These are phyloP conservation scores for Ailurus styani DNA, from an alignment of 2,113 vertebrate species.

Conservation along the genomic window DNA sequence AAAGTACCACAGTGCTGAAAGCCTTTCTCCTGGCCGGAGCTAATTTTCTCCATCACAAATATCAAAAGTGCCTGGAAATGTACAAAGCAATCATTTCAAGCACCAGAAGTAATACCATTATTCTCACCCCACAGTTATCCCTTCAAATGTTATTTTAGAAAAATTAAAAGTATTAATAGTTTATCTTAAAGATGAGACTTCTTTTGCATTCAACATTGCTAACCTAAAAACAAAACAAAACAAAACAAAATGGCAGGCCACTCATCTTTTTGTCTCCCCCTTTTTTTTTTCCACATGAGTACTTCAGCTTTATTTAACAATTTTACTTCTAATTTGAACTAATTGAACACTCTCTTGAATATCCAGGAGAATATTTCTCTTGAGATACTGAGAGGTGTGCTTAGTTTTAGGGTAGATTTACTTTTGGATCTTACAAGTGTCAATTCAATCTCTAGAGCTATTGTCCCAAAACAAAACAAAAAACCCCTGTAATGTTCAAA, in stretches of 20 bases:
- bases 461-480: not conserved
- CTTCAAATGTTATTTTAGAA: slow-evolving; percentile 15
- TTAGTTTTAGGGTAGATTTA: not conserved
- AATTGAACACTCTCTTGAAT: not conserved
- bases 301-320: slow-evolving; percentile 43
- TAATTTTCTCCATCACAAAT: not conserved
- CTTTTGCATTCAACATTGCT: not conserved
- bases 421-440: not conserved
- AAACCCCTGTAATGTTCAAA: not conserved
- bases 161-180: slow-evolving; percentile 18
- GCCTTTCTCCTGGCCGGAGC: not conserved
- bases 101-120: not conserved
- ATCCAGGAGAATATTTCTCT: not conserved
- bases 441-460: not conserved
- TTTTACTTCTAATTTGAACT: slow-evolving; percentile 36
- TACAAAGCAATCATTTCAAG: not conserved
- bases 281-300: not conserved
- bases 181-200: not conserved
- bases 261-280: not conserved
- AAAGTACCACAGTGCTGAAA: not conserved
- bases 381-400: not conserved
- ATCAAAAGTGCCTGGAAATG: not conserved
- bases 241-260: not conserved
- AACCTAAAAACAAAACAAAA: not conserved
- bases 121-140: not conserved